Percentiles rank a stretch among this genome's conserved stretches.
Evolutionary conservation across 2,113 vertebrate species (phyloP).

Genomic region (Phrynocephalus versicolor): DNA sequence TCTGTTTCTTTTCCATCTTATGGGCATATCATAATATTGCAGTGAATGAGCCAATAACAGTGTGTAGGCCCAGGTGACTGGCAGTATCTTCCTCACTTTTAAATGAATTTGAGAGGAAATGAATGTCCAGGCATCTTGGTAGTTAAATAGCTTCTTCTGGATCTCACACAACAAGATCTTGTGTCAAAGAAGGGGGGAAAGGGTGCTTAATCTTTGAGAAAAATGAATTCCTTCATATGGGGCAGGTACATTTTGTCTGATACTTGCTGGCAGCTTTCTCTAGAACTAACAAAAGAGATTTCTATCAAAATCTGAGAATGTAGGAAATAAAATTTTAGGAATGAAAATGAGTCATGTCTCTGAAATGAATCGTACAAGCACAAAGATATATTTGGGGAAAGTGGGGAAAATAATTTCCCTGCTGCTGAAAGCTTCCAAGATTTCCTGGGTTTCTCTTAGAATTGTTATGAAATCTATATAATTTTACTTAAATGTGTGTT

Average conservation of each 20-base stretch:
- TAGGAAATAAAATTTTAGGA: constrained; percentile 83
- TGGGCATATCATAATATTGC: neutral
- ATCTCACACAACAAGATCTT: constrained; percentile 71
- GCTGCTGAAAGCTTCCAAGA: constrained; percentile 50
- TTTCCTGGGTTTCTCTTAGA: constrained; percentile 55
- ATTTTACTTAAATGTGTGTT: constrained; percentile 11
- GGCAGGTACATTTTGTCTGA: constrained; percentile 78
- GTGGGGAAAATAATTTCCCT: constrained; percentile 76
- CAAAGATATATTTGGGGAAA: constrained; percentile 70
- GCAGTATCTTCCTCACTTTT: neutral
- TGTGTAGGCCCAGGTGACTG: no score
- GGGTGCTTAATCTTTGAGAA: constrained; percentile 79
- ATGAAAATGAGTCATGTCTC: constrained; percentile 80
- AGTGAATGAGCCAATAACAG: neutral
- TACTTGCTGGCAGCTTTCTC: constrained; percentile 78
- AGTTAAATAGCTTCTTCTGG: constrained; percentile 71
- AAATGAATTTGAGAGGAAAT: constrained; percentile 25
- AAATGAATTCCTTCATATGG: constrained; percentile 81
- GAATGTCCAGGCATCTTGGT: constrained; percentile 38
- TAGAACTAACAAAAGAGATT: constrained; percentile 80
- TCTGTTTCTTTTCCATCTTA: neutral
- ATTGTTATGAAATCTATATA: constrained; percentile 24
- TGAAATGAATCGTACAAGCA: constrained; percentile 73
- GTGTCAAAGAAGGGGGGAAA: constrained; percentile 68
- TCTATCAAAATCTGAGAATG: constrained; percentile 80